These are phyloP conservation scores for Cyrtonyx montezumae DNA, from an alignment of 2,113 vertebrate species.

Conservation along the genomic window DNA sequence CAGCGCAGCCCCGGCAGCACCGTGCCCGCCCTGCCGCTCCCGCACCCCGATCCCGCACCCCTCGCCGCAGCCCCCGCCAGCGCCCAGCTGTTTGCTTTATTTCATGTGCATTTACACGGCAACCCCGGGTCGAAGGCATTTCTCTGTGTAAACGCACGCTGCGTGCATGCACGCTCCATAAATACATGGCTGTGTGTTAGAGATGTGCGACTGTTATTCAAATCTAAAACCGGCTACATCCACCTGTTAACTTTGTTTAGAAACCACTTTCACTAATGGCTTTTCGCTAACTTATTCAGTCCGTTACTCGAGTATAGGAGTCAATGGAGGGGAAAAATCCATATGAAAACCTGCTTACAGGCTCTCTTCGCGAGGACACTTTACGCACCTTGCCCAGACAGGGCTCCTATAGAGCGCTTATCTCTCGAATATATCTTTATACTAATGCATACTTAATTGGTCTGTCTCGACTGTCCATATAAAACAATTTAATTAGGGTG, in stretches of 20 bases:
- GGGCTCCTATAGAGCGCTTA: conserved; percentile 69
- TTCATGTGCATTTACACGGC: background rate
- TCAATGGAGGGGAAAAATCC: conserved; percentile 64
- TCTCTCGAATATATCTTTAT: conserved; percentile 81
- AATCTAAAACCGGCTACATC: conserved; percentile 51
- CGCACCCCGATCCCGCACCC: background rate
- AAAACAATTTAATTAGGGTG: conserved; percentile 86
- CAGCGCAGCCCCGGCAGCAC: background rate
- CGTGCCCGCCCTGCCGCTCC: background rate
- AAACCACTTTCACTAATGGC: conserved; percentile 71
- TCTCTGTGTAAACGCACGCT: background rate
- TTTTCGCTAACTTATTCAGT: conserved; percentile 66
- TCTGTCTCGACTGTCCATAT: conserved; percentile 80
- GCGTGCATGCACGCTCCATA: background rate
- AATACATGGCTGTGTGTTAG: background rate
- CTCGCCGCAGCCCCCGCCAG: background rate
- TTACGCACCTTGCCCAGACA: conserved; percentile 64
- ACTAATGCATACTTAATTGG: conserved; percentile 84
- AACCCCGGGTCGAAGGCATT: background rate
- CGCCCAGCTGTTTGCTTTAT: conserved; percentile 4
- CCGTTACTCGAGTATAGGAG: conserved; percentile 51
- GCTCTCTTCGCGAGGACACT: conserved; percentile 51
- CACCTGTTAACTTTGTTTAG: conserved; percentile 75
- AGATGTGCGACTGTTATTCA: conserved; percentile 2
- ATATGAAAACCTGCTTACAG: conserved; percentile 56